Conservation (phyloP, 2,797 vertebrate species). For the Trachops cirrhosus region DNA sequence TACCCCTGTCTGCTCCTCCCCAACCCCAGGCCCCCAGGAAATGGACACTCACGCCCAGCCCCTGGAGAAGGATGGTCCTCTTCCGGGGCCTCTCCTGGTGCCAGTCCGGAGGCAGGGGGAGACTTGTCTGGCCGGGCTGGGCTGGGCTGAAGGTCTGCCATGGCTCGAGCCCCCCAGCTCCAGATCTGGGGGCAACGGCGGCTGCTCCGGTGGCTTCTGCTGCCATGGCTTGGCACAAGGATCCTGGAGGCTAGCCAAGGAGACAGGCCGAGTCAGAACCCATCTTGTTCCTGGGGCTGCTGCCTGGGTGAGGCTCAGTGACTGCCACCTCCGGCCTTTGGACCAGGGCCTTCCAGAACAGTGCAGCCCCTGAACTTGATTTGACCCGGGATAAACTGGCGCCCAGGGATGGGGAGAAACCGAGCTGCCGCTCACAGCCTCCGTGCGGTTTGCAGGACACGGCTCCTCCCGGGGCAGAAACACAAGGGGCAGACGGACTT, state of each 20-base stretch:
- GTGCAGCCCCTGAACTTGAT: not conserved
- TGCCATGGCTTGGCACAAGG: not conserved
- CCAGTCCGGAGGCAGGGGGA: not conserved
- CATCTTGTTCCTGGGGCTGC: not conserved
- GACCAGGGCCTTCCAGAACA: not conserved
- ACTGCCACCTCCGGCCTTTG: not conserved
- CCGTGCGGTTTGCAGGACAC: not conserved
- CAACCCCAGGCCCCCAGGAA: not conserved
- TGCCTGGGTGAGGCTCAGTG: not conserved
- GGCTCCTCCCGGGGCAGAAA: not conserved
- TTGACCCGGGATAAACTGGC: not conserved
- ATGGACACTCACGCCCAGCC: slow-evolving; percentile 34
- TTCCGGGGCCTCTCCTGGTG: not conserved
- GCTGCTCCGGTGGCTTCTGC: accelerated
- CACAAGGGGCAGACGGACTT: not conserved
- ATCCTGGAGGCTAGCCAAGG: not conserved
- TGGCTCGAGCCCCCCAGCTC: accelerated
- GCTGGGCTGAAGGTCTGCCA: not conserved
- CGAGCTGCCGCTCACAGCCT: not conserved
- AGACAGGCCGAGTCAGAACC: not conserved
- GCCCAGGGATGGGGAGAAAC: not conserved
- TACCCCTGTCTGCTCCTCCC: accelerated
- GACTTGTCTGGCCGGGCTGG: not conserved
- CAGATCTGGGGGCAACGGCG: accelerated
- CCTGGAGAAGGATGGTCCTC: not conserved